These are phyloP conservation scores for Xenopus laevis DNA, from an alignment of 2,113 vertebrate genomes.

Conservation along the genomic window DNA sequence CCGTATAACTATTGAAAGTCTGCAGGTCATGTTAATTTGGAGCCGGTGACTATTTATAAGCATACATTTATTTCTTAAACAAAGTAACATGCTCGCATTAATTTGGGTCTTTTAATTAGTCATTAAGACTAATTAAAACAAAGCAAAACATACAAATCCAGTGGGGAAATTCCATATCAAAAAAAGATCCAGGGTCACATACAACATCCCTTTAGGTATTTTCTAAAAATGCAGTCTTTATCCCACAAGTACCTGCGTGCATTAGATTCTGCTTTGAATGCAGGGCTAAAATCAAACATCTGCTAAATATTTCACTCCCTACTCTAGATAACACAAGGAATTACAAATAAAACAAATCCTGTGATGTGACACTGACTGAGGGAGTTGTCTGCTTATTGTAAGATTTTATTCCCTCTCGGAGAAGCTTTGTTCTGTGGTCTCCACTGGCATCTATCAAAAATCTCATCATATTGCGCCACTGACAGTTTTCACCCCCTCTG, in stretches of 20 bases:
- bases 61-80: not conserved
- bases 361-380: slow-evolving; percentile 32
- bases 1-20: too few relatives aligned
- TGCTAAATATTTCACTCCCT: slow-evolving; percentile 5
- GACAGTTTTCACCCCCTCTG: slow-evolving; percentile 24
- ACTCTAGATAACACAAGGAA: slow-evolving; percentile 23
- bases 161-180: not conserved
- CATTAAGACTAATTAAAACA: not conserved
- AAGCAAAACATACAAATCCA: not conserved
- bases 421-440: slow-evolving; percentile 30
- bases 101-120: not conserved
- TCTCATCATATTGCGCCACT: slow-evolving; percentile 2
- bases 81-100: not conserved
- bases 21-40: too few relatives aligned
- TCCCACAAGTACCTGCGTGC: not conserved
- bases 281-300: not conserved
- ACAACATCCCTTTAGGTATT: not conserved
- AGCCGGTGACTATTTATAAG: not conserved
- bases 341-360: slow-evolving; percentile 16
- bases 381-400: slow-evolving; percentile 27
- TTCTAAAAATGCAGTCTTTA: not conserved
- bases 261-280: not conserved
- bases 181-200: not conserved
- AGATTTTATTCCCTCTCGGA: slow-evolving; percentile 27
- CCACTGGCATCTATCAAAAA: slow-evolving; percentile 18